Evolutionary conservation across 1,140 invertebrate genomes (phyloP), one percentile per base, ranked within the genome.

Genomic region (Papilio aristodemus): DNA sequence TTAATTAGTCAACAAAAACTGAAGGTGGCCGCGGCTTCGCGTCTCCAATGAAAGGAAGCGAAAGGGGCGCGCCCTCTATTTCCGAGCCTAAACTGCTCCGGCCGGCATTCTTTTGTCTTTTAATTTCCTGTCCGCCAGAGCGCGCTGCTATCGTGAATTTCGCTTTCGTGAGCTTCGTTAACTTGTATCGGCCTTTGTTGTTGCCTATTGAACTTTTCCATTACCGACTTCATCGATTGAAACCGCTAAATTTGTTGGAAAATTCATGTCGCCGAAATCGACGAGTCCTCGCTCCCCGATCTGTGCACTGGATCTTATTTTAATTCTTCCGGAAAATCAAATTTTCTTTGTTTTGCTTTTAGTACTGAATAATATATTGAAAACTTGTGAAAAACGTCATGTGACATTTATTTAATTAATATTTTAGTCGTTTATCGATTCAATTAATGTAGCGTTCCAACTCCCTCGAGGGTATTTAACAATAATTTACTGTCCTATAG

Each of bases 121-220:
- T 90, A 89, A 91, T 91, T 90, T 91, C 89, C 89, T 89, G 86
- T 82, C 84, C 78, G 80, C 79, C 77, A 80, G 77, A 82, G 78
- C 83, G 78, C 79, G 79, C 83, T 83, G 70, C 83, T 76, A 82
- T 88, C 83, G 80, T 85, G 82, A 89, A 89, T 89, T 91, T 87
- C 77, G 81, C 85, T 87, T 89, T 87, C 86, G 86, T 83, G 81
- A 83, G 81, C 87, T 81, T 86, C 86, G 86, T 86, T 91, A 88
- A 87, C 82, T 89, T 91, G 83, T 89, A 84, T 88, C 86, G 79
- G 74, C 78, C 84, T 89, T 86, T 89, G 86, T 89, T 87, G 80
- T 87, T 91, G 81, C 80, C 81, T 87, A 86, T 87, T 89, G 86
- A 91, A 89, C 87, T 91, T 91, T 89, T 85, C 81, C 83, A 89